These are phyloP conservation scores for Drosophila picticornis DNA, from an alignment of 2,888 invertebrate species.

Conservation along the genomic window DNA sequence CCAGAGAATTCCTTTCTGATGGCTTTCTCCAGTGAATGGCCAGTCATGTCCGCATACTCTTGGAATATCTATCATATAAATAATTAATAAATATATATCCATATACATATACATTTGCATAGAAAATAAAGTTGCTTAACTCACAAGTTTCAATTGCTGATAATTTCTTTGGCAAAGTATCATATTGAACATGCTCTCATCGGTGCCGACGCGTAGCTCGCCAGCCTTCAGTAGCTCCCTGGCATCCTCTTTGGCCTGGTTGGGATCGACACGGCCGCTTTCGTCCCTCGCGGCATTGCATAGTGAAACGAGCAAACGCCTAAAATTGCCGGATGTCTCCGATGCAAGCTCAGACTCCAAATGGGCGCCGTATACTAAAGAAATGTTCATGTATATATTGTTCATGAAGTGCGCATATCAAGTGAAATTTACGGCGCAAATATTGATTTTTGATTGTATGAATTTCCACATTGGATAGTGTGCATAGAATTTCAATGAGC, in stretches of 20 bases:
- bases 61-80: slow-evolving; percentile 80
- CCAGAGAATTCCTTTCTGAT: slow-evolving; percentile 94
- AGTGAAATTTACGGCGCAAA: slow-evolving; percentile 88
- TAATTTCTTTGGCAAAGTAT: slow-evolving; percentile 92
- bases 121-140: slow-evolving; percentile 10
- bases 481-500: slow-evolving; percentile 95
- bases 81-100: background rate
- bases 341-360: slow-evolving; percentile 93
- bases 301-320: slow-evolving; percentile 94
- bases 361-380: slow-evolving; percentile 90
- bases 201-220: slow-evolving; percentile 90
- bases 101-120: background rate
- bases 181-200: slow-evolving; percentile 94
- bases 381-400: background rate
- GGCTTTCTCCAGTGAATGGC: slow-evolving; percentile 92
- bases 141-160: slow-evolving; percentile 86
- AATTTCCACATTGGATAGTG: slow-evolving; percentile 94
- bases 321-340: slow-evolving; percentile 97
- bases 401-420: background rate
- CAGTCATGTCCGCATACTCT: slow-evolving; percentile 88
- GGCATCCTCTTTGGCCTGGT: slow-evolving; percentile 92
- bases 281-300: slow-evolving; percentile 91
- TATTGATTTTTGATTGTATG: slow-evolving; percentile 92
- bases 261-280: slow-evolving; percentile 90
- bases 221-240: slow-evolving; percentile 92